Evolutionary conservation across 2,113 vertebrate genomes (phyloP).

Genomic region (Harpagus bidentatus): DNA sequence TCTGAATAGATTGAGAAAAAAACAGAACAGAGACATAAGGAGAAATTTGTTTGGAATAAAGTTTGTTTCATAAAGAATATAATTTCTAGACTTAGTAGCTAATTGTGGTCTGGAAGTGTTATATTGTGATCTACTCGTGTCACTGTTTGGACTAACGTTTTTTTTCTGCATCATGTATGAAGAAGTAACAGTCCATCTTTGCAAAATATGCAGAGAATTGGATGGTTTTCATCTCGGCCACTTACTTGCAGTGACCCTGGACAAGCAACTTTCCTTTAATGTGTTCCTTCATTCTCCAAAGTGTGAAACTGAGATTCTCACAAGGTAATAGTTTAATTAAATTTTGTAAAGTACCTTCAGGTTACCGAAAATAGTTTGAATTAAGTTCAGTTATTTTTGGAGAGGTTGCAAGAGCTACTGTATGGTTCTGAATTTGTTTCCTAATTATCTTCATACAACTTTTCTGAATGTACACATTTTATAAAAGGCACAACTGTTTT

Average conservation of each 20-base stretch:
- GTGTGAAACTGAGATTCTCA: background rate
- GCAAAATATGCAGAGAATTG: background rate
- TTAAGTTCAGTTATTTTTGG: background rate
- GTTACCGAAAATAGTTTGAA: background rate
- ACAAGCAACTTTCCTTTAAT: background rate
- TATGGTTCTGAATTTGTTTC: background rate
- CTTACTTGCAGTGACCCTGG: background rate
- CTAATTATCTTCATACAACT: background rate
- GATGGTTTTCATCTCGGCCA: background rate
- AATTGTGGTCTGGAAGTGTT: background rate
- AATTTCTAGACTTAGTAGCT: background rate
- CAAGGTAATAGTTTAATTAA: background rate
- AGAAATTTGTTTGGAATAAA: background rate
- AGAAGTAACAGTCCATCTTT: background rate
- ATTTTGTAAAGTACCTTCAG: background rate
- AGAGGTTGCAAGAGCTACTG: background rate
- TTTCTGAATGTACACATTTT: background rate
- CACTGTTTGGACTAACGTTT: background rate
- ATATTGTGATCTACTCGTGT: background rate
- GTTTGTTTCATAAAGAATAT: background rate
- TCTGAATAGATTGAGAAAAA: background rate
- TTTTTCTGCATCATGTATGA: background rate
- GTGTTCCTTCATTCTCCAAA: background rate
- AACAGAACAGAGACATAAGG: background rate
- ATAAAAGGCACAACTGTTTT: background rate